Conservation (phyloP, 2,888 invertebrate species). For the Drosophila neonasuta region DNA sequence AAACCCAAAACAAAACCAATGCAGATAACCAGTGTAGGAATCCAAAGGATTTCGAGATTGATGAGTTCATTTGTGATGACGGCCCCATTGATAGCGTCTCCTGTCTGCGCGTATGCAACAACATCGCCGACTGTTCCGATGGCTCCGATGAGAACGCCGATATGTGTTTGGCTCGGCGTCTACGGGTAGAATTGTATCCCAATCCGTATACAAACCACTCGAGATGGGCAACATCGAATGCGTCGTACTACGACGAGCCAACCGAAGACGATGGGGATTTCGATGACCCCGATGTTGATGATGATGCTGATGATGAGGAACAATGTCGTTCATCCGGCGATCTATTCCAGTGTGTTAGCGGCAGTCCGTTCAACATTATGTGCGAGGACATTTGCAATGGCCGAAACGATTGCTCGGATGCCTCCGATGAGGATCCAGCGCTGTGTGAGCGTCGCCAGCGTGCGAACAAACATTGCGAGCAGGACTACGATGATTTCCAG, state of each 20-base stretch:
- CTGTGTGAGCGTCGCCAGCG: slow-evolving; percentile 6
- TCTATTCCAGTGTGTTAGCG: slow-evolving; percentile 10
- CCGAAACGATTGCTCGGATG: slow-evolving; percentile 3
- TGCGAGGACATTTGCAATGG: slow-evolving; percentile 25
- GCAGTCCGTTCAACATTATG: neutral
- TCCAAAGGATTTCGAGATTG: neutral
- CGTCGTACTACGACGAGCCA: neutral
- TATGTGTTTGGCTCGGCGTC: slow-evolving; percentile 33
- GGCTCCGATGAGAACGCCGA: slow-evolving; percentile 85
- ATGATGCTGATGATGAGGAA: neutral
- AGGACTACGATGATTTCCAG: slow-evolving; percentile 13
- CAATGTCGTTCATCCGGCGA: neutral
- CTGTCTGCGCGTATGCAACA: slow-evolving; percentile 82
- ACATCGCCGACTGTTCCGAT: slow-evolving; percentile 84
- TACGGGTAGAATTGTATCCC: neutral
- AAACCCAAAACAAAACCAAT: neutral
- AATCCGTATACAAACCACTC: slow-evolving; percentile 8
- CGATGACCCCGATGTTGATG: neutral
- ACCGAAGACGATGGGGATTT: neutral
- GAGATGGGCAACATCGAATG: too few species aligned
- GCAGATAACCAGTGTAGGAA: slow-evolving; percentile 28
- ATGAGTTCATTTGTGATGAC: slow-evolving; percentile 10
- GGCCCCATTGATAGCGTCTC: neutral
- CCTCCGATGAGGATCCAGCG: slow-evolving; percentile 29
- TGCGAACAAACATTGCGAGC: neutral